Conservation (phyloP, 1,140 invertebrate species). For the Microplitis demolitor region DNA sequence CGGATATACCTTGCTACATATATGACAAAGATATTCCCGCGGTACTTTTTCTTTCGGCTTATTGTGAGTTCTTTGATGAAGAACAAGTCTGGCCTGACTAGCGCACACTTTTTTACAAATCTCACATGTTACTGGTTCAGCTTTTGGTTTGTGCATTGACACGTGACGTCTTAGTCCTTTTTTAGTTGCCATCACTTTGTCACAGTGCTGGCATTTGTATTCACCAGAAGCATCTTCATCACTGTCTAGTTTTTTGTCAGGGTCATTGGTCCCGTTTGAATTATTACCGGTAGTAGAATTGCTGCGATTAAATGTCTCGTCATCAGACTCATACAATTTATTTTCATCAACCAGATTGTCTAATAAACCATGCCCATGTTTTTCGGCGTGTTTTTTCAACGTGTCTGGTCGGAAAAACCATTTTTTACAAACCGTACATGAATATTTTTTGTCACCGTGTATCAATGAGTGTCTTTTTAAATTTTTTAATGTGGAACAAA, state of each 20-base stretch:
- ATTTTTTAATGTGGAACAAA: slow-evolving; percentile 56
- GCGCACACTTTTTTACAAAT: slow-evolving; percentile 59
- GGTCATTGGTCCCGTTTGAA: neutral
- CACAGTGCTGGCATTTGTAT: slow-evolving; percentile 37
- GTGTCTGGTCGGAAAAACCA: slow-evolving; percentile 59
- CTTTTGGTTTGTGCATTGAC: slow-evolving; percentile 58
- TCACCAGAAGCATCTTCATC: slow-evolving; percentile 30
- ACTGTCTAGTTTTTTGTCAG: slow-evolving; percentile 44
- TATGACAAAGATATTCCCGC: slow-evolving; percentile 58
- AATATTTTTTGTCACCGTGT: slow-evolving; percentile 59
- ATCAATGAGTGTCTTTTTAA: slow-evolving; percentile 53
- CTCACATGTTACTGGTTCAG: slow-evolving; percentile 56
- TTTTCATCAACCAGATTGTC: slow-evolving; percentile 35
- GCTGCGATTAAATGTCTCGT: slow-evolving; percentile 25
- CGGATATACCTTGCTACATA: slow-evolving; percentile 61
- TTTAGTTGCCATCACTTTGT: slow-evolving; percentile 47
- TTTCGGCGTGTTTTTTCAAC: slow-evolving; percentile 52
- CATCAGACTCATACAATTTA: slow-evolving; percentile 34
- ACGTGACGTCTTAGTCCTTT: slow-evolving; percentile 57
- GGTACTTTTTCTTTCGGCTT: slow-evolving; percentile 58
- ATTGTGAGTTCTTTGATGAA: slow-evolving; percentile 57
- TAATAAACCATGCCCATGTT: slow-evolving; percentile 33
- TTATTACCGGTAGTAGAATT: neutral
- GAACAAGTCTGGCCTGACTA: slow-evolving; percentile 53
- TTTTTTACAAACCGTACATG: slow-evolving; percentile 58